A percentile compares a stretch with the other conserved stretches of the same genome.
Evolutionary conservation across 2,888 invertebrate species (phyloP).

Genomic region (Amphiduros pacificus): DNA sequence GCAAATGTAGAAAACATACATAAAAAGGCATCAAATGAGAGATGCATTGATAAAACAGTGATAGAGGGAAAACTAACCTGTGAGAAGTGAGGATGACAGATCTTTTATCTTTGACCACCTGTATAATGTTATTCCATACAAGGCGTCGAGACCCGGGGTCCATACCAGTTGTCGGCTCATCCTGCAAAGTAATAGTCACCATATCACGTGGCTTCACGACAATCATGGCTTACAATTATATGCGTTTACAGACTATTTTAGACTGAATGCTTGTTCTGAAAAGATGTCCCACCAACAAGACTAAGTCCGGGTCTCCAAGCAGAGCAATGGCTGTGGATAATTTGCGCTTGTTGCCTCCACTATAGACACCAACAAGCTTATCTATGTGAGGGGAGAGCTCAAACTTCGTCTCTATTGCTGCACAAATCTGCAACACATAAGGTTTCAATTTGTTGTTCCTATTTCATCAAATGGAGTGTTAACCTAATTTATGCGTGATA

Average conservation of each 20-base stretch:
- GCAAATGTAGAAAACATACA: not conserved
- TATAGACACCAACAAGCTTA: conserved; percentile 50
- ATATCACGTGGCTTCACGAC: too few relatives aligned
- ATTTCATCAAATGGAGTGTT: too few relatives aligned
- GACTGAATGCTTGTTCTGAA: too few relatives aligned
- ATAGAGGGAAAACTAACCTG: too few relatives aligned
- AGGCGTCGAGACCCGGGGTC: conserved; percentile 59
- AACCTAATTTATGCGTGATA: too few relatives aligned
- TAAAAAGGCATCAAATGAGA: not conserved
- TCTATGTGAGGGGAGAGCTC: conserved; percentile 33
- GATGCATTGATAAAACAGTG: too few relatives aligned
- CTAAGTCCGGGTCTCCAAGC: conserved; percentile 58
- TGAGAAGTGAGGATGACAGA: conserved; percentile 59
- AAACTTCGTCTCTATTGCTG: not conserved
- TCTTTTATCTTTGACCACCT: conserved; percentile 51
- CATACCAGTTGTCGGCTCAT: conserved; percentile 62
- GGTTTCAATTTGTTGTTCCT: too few relatives aligned
- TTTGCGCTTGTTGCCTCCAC: conserved; percentile 61
- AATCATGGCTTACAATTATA: too few relatives aligned
- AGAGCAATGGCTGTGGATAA: conserved; percentile 60
- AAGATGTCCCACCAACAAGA: conserved; percentile 57
- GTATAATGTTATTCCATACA: conserved; percentile 58
- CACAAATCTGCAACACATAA: not conserved
- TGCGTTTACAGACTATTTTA: too few relatives aligned
- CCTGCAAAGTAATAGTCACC: conserved; percentile 35